Conservation (phyloP, 2,113 vertebrate species). For the Falco punctatus region DNA sequence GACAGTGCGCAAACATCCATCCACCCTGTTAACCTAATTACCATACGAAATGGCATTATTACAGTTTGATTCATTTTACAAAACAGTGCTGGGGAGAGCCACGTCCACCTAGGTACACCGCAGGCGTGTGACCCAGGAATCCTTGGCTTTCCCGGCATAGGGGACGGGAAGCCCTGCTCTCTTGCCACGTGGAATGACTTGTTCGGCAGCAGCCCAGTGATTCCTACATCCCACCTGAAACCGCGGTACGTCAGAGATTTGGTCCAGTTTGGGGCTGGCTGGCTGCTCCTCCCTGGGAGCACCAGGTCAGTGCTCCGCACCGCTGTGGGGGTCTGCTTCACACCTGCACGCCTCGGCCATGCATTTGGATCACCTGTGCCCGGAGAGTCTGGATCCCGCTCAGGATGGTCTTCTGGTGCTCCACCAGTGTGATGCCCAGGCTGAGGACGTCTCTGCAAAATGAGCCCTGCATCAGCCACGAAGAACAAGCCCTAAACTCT, state of each 20-base stretch:
- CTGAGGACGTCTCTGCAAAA: conserved; percentile 86
- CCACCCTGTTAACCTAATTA: conserved; percentile 52
- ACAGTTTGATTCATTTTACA: not conserved
- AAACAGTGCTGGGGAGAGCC: not conserved
- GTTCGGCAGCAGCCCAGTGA: not conserved
- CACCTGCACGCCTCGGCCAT: conserved; percentile 92
- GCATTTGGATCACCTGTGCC: conserved; percentile 92
- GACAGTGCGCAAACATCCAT: conserved; percentile 39
- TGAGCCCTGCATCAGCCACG: not conserved
- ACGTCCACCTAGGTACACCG: not conserved
- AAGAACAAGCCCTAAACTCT: not conserved
- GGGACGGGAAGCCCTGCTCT: not conserved
- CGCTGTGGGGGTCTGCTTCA: conserved; percentile 36
- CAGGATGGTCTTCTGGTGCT: conserved; percentile 90
- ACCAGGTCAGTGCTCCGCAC: not conserved
- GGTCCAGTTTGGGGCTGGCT: not conserved
- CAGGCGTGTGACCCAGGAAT: not conserved
- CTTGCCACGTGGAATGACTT: not conserved
- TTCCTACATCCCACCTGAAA: not conserved
- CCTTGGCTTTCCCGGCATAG: not conserved
- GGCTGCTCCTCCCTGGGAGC: not conserved
- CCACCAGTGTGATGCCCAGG: conserved; percentile 86
- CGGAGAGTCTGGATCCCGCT: conserved; percentile 87
- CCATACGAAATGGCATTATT: conserved; percentile 4
- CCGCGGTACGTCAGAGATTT: not conserved